phyloP scores from a whole-genome alignment of 2,888 invertebrate species.

The Spialia ferax region DNA sequence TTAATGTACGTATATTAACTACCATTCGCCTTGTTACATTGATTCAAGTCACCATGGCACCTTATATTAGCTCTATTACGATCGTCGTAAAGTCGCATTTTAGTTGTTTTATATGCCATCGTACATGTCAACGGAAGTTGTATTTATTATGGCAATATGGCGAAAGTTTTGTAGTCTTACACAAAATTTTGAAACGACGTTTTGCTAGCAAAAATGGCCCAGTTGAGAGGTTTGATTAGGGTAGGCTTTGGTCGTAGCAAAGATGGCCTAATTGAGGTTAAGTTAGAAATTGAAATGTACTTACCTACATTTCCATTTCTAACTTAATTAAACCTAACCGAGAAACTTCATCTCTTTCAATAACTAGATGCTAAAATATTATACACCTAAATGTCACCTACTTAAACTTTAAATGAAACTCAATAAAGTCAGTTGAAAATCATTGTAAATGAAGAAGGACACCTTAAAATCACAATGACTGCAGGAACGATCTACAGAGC shows the following conservation, averaged over 20 bases:
- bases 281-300: too few species aligned
- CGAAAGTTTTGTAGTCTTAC: conserved; percentile 3
- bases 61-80: not conserved
- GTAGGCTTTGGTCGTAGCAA: too few species aligned
- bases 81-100: conserved; percentile 24
- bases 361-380: too few species aligned
- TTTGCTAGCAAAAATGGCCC: too few species aligned
- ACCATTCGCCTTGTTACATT: conserved; percentile 30
- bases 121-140: not conserved
- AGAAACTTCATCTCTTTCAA: too few species aligned
- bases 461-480: conserved; percentile 7
- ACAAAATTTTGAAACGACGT: not conserved
- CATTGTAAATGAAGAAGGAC: not conserved
- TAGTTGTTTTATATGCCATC: conserved; percentile 39
- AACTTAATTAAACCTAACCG: too few species aligned
- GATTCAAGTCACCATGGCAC: not conserved
- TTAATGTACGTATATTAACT: conserved; percentile 43
- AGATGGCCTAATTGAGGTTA: too few species aligned
- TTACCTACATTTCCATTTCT: too few species aligned
- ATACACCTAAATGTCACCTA: too few species aligned
- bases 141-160: not conserved
- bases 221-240: too few species aligned
- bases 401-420: not conserved
- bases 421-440: conserved; percentile 9
- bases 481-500: not conserved